These are phyloP conservation scores for Ormyrus pomaceus DNA, from an alignment of 2,888 invertebrate genomes.

Conservation along the genomic window DNA sequence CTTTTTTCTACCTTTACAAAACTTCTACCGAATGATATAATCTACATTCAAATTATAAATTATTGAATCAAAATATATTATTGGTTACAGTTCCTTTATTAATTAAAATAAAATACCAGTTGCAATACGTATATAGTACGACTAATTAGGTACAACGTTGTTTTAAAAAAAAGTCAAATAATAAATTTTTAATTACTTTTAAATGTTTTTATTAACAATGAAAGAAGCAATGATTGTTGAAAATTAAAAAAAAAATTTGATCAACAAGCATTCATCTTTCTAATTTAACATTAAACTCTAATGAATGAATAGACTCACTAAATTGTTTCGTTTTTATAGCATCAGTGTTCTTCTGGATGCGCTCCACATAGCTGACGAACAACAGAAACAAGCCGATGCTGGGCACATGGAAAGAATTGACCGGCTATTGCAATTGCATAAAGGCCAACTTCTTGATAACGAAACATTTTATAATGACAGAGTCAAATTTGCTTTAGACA, in stretches of 20 bases:
- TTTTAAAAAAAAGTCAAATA: neutral
- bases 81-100: no score
- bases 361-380: conserved; percentile 72
- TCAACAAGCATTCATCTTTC: neutral
- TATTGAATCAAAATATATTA: no score
- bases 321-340: conserved; percentile 47
- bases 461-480: neutral
- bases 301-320: neutral
- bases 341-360: conserved; percentile 72
- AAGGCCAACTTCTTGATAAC: neutral
- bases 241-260: neutral
- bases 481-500: neutral
- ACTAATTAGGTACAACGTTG: neutral
- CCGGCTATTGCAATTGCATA: conserved; percentile 69
- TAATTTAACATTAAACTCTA: neutral
- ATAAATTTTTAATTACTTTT: neutral
- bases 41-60: no score
- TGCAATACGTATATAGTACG: no score
- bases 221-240: neutral
- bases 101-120: no score
- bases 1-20: no score
- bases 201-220: neutral
- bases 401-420: conserved; percentile 74
- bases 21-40: no score
- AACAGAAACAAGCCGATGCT: conserved; percentile 71